Evolutionary conservation across 37 sponge, comb jelly and placozoan genomes (phyloP), one percentile per base, ranked within the genome.

Genomic region (Lycopodina hypogea): DNA sequence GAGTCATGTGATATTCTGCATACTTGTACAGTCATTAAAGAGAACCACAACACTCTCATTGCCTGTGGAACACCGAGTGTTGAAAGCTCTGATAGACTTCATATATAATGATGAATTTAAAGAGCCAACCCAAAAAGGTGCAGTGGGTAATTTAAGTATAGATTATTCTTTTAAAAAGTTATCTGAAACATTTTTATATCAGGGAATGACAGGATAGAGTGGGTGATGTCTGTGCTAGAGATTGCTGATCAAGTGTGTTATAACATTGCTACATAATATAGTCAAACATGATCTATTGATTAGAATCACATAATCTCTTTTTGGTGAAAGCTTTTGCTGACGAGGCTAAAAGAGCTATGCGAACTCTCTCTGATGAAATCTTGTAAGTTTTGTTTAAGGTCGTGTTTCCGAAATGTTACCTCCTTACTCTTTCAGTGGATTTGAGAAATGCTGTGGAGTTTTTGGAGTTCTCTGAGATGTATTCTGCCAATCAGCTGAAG

Each of bases 401-500:
- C 0, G 2, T 1, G 9, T 36, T 15, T 7, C 37, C 37, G 38
- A 38, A 1, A 35, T 39, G 38, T 42, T 51, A 42, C 18, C 40
- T 75, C 55, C 57, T 37, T 35, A 33, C 17, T 37, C 21, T 73
- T 80, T 15, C 62, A 91, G 92, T 91, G 50, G 81, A 72, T n/a
- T 62, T 91, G 45, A 64, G 71, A 24, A 81, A 83, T 62, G 85
- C 61, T 1, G 72, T 34, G 28, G 84, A 84, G 0, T 3, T 91
- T 32, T 62, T 78, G 42, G 81, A 91, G 58, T 83, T 91, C 38
- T 55, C 88, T 11, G 64, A 58, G 4, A 33, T 51, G 42, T 96
- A 87, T 79, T 81, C 85, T 77, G 89, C 93, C 30, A 41, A 67
- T 8, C 89, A 90, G 28, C 74, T 96, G 28, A 64, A 81, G 53